Conservation (phyloP, 2,888 invertebrate genomes). For the Drosophila histrio region DNA sequence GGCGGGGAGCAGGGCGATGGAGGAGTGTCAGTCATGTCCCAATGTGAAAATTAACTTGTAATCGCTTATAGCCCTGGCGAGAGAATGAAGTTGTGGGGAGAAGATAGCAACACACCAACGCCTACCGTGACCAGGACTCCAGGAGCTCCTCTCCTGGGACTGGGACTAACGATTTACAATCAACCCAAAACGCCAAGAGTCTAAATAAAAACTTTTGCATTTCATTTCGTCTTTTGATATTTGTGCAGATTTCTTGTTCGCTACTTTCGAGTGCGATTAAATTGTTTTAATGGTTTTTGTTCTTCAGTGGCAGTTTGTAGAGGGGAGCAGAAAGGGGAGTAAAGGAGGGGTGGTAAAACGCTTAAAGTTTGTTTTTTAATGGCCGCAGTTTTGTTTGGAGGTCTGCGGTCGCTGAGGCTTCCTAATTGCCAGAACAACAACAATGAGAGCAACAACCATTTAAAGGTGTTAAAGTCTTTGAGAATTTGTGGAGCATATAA, state of each 20-base stretch:
- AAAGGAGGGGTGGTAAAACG: constrained; percentile 25
- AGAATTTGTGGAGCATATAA: background rate
- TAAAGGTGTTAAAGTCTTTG: constrained; percentile 27
- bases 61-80: constrained; percentile 52
- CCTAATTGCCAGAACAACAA: constrained; percentile 47
- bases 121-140: constrained; percentile 17
- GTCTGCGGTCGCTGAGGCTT: constrained; percentile 41
- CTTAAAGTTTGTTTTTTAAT: constrained; percentile 73
- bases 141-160: constrained; percentile 50
- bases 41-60: constrained; percentile 82
- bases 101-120: constrained; percentile 25
- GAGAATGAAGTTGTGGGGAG: background rate
- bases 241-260: constrained; percentile 65
- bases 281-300: constrained; percentile 84
- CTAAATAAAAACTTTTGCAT: constrained; percentile 77
- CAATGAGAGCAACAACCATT: constrained; percentile 16
- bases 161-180: constrained; percentile 82
- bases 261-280: constrained; percentile 83
- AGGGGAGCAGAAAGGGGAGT: background rate
- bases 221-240: constrained; percentile 76
- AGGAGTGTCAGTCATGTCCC: constrained; percentile 68
- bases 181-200: constrained; percentile 66
- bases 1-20: background rate
- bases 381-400: constrained; percentile 50
- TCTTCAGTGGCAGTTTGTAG: background rate